These are phyloP conservation scores for Proales similis DNA, from an alignment of 1,140 invertebrate species.

Conservation along the genomic window DNA sequence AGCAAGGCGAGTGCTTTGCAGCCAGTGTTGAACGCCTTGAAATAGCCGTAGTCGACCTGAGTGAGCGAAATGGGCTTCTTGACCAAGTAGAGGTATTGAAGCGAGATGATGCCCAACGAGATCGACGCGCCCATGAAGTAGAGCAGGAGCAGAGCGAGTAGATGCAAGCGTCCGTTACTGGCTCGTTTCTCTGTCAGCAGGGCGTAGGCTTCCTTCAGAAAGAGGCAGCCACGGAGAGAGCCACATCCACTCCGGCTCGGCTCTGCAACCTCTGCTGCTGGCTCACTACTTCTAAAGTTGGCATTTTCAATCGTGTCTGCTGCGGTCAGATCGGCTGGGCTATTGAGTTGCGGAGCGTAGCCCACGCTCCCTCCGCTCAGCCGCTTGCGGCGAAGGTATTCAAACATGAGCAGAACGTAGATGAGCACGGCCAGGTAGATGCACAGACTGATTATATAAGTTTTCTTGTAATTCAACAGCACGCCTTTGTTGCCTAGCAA, in stretches of 20 bases:
- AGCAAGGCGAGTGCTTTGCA: slow-evolving; percentile 18
- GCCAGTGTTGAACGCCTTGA: slow-evolving; percentile 8
- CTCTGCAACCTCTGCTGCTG: no score
- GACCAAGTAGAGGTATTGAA: slow-evolving; percentile 28
- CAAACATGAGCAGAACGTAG: slow-evolving; percentile 22
- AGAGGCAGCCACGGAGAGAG: no score
- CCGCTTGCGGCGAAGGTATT: slow-evolving; percentile 6
- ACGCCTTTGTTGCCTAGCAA: slow-evolving; percentile 14
- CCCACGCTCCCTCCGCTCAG: background rate
- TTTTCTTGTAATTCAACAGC: slow-evolving; percentile 15
- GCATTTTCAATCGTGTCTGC: no score
- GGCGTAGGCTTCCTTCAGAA: slow-evolving; percentile 9
- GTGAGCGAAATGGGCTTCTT: slow-evolving; percentile 30
- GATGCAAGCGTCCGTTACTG: slow-evolving; percentile 11
- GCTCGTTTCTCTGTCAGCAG: slow-evolving; percentile 16
- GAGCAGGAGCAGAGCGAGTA: slow-evolving; percentile 10
- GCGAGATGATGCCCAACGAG: slow-evolving; percentile 28
- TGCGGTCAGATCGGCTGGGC: no score
- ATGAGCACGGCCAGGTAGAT: slow-evolving; percentile 24
- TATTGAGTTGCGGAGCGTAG: no score
- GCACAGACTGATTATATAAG: slow-evolving; percentile 16
- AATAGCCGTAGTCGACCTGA: slow-evolving; percentile 29
- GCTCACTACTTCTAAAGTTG: no score
- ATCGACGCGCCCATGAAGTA: slow-evolving; percentile 19
- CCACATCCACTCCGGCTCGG: no score